phyloP scores from a whole-genome alignment of 2,797 vertebrate genomes.

The Anguilla marmorata region DNA sequence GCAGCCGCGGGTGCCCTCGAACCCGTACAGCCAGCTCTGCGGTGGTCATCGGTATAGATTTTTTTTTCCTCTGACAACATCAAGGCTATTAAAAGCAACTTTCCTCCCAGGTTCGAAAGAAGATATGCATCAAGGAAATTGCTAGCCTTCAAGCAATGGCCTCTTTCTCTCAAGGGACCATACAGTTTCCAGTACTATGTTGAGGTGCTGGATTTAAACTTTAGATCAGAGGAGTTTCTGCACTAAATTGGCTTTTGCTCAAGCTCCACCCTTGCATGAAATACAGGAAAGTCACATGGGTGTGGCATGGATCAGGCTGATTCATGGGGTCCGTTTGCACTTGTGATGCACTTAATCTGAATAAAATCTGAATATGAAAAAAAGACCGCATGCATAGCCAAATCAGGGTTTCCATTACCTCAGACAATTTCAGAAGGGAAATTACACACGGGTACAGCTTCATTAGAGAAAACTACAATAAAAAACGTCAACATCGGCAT shows the following conservation, averaged over 20 bases:
- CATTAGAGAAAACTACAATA: neutral
- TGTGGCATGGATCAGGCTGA: slow-evolving; percentile 3
- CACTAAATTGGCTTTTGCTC: slow-evolving; percentile 57
- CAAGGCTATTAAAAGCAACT: slow-evolving; percentile 42
- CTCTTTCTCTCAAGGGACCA: slow-evolving; percentile 42
- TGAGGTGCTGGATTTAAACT: neutral
- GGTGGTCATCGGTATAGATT: slow-evolving; percentile 37
- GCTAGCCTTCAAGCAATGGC: slow-evolving; percentile 46
- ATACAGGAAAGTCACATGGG: slow-evolving; percentile 49
- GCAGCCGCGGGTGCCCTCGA: slow-evolving; percentile 42
- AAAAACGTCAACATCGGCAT: neutral
- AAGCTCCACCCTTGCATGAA: slow-evolving; percentile 68
- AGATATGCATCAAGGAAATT: slow-evolving; percentile 27
- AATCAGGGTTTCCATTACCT: neutral
- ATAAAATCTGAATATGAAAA: neutral
- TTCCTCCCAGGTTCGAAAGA: slow-evolving; percentile 28
- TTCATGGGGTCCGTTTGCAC: neutral
- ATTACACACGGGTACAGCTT: neutral
- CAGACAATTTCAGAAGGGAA: neutral
- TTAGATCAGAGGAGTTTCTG: neutral
- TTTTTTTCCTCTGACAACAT: slow-evolving; percentile 56
- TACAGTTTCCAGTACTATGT: neutral
- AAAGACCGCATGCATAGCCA: neutral
- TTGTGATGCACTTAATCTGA: neutral
- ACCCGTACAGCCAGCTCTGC: slow-evolving; percentile 21